Percentiles rank a stretch among this genome's conserved stretches.
These are phyloP conservation scores for Galeruca laticollis DNA, from an alignment of 2,888 invertebrate genomes.

Conservation along the genomic window DNA sequence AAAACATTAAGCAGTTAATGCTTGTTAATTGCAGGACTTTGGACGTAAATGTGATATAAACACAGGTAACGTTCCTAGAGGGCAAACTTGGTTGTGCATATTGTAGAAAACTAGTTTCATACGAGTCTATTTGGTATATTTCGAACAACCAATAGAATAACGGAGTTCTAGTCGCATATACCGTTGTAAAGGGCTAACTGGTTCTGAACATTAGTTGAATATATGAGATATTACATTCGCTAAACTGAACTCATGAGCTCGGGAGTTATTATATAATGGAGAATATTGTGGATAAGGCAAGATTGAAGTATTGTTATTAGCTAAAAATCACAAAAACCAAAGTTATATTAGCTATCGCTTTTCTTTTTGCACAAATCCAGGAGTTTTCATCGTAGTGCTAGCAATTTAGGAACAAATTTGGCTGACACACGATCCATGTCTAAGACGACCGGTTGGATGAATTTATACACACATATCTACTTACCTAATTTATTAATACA, in stretches of 20 bases:
- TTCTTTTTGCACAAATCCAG: no score
- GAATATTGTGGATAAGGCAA: no score
- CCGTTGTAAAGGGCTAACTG: neutral
- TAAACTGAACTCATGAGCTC: neutral
- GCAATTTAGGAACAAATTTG: no score
- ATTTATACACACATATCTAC: no score
- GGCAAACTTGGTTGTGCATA: constrained; percentile 31
- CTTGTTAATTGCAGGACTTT: constrained; percentile 62
- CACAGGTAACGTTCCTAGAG: constrained; percentile 51
- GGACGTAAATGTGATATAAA: constrained; percentile 60
- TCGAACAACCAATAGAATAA: constrained; percentile 18
- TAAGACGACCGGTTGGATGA: no score
- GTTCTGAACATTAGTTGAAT: neutral
- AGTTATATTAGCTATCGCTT: no score
- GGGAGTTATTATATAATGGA: no score
- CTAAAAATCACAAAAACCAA: no score
- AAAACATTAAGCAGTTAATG: constrained; percentile 62
- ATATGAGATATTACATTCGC: neutral
- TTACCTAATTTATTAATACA: no score
- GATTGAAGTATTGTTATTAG: no score
- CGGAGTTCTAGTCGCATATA: neutral
- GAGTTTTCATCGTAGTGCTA: no score
- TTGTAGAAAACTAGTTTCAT: constrained; percentile 21
- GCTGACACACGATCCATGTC: no score
- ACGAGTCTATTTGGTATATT: constrained; percentile 12